Evolutionary conservation across 2,888 invertebrate species (phyloP), one percentile per base, ranked within the genome.

Genomic region (Lasioglossum zephyrum): DNA sequence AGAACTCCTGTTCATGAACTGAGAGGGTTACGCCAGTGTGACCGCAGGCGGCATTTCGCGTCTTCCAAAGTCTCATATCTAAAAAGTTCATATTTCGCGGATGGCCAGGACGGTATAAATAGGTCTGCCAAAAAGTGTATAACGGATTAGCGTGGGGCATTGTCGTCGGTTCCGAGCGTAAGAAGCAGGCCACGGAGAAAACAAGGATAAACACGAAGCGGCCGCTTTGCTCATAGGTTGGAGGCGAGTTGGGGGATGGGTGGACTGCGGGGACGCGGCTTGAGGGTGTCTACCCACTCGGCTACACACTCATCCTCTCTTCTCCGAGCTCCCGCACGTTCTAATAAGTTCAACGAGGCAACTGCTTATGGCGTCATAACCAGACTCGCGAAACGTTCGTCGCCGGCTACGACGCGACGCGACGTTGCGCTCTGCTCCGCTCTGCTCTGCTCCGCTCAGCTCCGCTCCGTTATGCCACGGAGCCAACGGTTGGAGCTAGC

Each of bases 291-390:
- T 89, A 82, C 79, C 85, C 77, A 82, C 89, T 88, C 80, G 86
- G 89, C 83, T 90, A 87, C 87, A 88, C 82, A 77, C 77, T 91
- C 84, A 53, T 85, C 82, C 82, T 77, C 79, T 74, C 79, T 74
- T 84, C 82, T 80, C 73, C 81, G 80, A 77, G 82, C 87, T 79
- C 74, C 70, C 63, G 87, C 86, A 82, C 89, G 91, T 90, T 91
- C 86, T 80, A 90, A 85, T 90, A 89, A 91, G 88, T 89, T 85
- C 87, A 89, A 89, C 84, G 91, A 88, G 84, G 86, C 88, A 88
- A 90, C 91, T 92, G 92, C 90, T 92, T 89, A 90, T 89, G 89
- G 88, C 90, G 88, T 90, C 89, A 87, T 88, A 89, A 91, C 81
- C 92, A 88, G 86, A 84, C 87, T 89, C 86, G 87, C 87, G 90